Base-by-base conservation (phyloP, 2,797 vertebrate genomes). In the Leuciscus waleckii region DNA sequence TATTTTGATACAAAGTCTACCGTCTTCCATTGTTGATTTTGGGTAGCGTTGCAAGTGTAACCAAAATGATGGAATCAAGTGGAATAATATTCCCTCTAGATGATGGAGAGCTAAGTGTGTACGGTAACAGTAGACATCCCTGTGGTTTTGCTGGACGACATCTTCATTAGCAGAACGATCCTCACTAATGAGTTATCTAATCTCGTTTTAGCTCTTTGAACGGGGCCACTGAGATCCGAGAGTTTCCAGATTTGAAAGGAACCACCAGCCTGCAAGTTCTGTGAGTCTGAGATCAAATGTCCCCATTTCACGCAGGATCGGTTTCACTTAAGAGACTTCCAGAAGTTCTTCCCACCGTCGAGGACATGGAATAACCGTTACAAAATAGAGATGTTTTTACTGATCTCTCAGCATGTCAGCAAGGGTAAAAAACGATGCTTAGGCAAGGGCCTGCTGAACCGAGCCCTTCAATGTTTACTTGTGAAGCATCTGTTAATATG, bases 231-330 rank as follows among this genome's bases (percentile, higher is more conserved):
- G 96, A 97, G 92, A 97, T 98, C 92, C 95, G 91, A 92, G 96
- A 97, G 89, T 97, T 99, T 90, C 98, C 97, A 0, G 96, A 98
- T 92, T 95, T 98, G 56, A 97, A 97, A 94, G 98, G 97, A 95
- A 98, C 98, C 90, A 97, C 96, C 89, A 98, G 96, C 92, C 94
- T 99, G 91, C 96, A 98, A 96, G 96, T 97, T 91, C 92, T 99
- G 98, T 98, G 93, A 97, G 98, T 96, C 77, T 90, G 86, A 83
- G 67, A 58, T 43, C 79, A 82, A 67, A 80, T 79, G 61, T 69
- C 85, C 79, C 19, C 49, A 61, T 67, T 85, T 85, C 78, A 80
- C 69, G 58, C 56, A 49, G 56, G 78, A 85, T 85, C 84, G n/a
- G 69, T 85, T 85, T 81, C 84, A 81, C 77, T 85, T 85, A 80